These are phyloP conservation scores for Eristalis pertinax DNA, from an alignment of 2,888 invertebrate species.

Conservation along the genomic window DNA sequence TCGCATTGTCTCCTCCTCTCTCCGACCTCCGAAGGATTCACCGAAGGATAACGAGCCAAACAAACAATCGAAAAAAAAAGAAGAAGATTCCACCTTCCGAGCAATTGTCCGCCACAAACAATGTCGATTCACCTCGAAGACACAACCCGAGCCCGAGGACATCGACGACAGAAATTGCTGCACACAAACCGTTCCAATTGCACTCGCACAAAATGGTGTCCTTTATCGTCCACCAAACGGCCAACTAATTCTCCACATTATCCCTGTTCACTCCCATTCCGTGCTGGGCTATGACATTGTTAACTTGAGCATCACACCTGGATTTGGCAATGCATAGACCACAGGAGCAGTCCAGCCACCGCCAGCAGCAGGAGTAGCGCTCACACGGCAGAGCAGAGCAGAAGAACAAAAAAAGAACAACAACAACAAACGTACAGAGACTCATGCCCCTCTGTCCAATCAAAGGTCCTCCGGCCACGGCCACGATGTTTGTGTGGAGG, in stretches of 20 bases:
- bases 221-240: conserved; percentile 43
- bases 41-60: conserved; percentile 20
- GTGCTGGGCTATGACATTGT: conserved; percentile 45
- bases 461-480: conserved; percentile 23
- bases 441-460: conserved; percentile 47
- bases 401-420: background rate
- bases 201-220: conserved; percentile 45
- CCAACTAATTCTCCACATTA: conserved; percentile 68
- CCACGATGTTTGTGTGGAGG: conserved; percentile 3
- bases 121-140: no score
- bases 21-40: conserved; percentile 8
- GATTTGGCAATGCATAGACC: conserved; percentile 61
- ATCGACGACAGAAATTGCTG: conserved; percentile 4
- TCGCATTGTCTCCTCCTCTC: conserved; percentile 28
- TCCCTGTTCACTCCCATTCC: conserved; percentile 63
- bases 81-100: conserved; percentile 27
- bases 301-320: conserved; percentile 66
- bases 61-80: conserved; percentile 31
- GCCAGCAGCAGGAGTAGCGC: conserved; percentile 55
- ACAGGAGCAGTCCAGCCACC: conserved; percentile 26
- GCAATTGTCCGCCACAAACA: conserved; percentile 61
- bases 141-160: no score
- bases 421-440: conserved; percentile 13
- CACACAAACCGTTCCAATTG: conserved; percentile 52
- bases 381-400: no score